Evolutionary conservation across 2,797 vertebrate species (phyloP).

Genomic region (Eulemur rubriventer): DNA sequence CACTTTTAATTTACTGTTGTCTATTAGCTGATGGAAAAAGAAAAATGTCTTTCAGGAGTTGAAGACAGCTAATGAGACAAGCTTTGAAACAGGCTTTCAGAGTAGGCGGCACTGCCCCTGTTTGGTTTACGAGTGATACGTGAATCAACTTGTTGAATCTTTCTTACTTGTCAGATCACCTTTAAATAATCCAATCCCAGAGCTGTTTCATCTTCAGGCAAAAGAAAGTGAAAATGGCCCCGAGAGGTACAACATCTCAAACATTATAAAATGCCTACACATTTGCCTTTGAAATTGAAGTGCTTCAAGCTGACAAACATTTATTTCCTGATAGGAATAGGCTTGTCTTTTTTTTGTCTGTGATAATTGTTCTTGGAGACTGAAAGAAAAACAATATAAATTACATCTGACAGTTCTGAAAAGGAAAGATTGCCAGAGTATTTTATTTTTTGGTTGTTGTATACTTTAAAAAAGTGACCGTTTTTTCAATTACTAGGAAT

Average conservation of each 20-base stretch:
- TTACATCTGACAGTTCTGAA: neutral
- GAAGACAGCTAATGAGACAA: conserved; percentile 43
- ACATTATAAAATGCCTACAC: fast-evolving
- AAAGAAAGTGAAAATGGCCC: conserved; percentile 34
- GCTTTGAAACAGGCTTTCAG: neutral
- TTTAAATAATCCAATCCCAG: conserved; percentile 49
- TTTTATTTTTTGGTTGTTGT: neutral
- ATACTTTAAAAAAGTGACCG: neutral
- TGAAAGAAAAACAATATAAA: neutral
- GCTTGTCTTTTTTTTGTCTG: neutral
- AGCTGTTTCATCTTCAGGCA: neutral
- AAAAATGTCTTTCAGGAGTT: neutral
- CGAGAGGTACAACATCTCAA: neutral
- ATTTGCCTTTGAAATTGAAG: neutral
- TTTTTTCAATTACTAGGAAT: neutral
- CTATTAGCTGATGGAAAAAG: neutral
- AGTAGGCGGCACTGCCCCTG: neutral
- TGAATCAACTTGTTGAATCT: conserved; percentile 77
- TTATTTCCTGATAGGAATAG: neutral
- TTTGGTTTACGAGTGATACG: neutral
- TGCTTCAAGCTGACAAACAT: neutral
- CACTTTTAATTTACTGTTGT: neutral
- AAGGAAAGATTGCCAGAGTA: neutral
- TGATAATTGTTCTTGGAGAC: neutral
- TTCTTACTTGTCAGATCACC: conserved; percentile 61